phyloP scores from a whole-genome alignment of 2,113 vertebrate genomes.

The Sakesphorus luctuosus region DNA sequence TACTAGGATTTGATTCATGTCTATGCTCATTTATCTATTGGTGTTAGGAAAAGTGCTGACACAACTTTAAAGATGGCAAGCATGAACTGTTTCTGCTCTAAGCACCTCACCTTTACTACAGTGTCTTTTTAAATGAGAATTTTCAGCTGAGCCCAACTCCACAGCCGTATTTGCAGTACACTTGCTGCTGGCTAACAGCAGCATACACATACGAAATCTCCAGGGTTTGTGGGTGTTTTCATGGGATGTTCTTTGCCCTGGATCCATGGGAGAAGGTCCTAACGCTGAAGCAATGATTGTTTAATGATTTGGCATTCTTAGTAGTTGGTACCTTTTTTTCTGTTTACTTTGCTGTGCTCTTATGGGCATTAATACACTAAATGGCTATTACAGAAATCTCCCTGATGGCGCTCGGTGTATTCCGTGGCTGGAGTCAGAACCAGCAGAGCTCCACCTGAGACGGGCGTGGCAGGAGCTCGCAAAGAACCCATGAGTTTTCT shows the following conservation, averaged over 20 bases:
- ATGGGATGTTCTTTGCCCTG: background rate
- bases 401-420: fast-evolving
- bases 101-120: background rate
- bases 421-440: fast-evolving
- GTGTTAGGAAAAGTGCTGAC: background rate
- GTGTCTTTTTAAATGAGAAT: background rate
- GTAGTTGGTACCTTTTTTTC: fast-evolving
- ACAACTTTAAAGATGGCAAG: background rate
- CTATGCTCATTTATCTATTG: background rate
- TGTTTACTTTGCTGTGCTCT: background rate
- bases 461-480: fast-evolving
- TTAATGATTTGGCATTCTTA: background rate
- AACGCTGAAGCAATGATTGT: background rate
- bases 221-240: background rate
- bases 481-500: background rate
- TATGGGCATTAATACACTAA: no score
- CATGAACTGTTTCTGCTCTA: background rate
- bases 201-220: fast-evolving
- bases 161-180: fast-evolving
- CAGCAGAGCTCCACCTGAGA: fast-evolving
- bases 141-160: background rate
- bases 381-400: fast-evolving
- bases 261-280: fast-evolving
- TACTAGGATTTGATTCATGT: background rate
- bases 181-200: fast-evolving